Conservation (phyloP, 2,888 invertebrate species). For the Halictus ligatus region DNA sequence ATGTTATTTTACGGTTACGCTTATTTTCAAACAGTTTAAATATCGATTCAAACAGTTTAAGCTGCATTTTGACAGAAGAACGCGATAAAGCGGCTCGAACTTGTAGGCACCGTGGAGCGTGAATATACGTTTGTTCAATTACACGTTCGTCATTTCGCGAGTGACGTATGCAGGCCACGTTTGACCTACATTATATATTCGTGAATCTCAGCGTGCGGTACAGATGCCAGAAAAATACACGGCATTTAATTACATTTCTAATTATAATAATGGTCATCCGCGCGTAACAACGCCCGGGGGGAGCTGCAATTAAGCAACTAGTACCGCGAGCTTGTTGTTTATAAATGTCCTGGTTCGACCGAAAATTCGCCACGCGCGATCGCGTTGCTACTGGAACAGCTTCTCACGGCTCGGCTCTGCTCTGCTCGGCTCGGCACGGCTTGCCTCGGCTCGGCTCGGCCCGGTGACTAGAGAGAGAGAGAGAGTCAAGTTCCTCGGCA, state of each 20-base stretch:
- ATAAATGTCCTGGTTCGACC: neutral
- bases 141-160: neutral
- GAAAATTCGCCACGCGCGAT: neutral
- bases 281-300: neutral
- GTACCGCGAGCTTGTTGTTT: neutral
- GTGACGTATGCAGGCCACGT: conserved; percentile 2
- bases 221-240: conserved; percentile 27
- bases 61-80: neutral
- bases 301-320: conserved; percentile 6
- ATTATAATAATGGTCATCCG: conserved; percentile 29
- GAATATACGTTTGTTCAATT: conserved; percentile 3
- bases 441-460: too few relatives aligned
- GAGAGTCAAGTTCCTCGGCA: conserved; percentile 21
- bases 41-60: too few relatives aligned
- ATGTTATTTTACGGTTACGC: neutral
- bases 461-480: conserved; percentile 15
- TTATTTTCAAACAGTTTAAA: too few relatives aligned
- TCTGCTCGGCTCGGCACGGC: too few relatives aligned
- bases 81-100: neutral
- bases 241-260: conserved; percentile 25
- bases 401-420: neutral
- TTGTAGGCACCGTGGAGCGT: neutral
- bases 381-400: neutral
- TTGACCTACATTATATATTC: conserved; percentile 29
- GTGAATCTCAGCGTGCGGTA: neutral